phyloP scores from a whole-genome alignment of 2,113 vertebrate species.

The Perognathus longimembris region DNA sequence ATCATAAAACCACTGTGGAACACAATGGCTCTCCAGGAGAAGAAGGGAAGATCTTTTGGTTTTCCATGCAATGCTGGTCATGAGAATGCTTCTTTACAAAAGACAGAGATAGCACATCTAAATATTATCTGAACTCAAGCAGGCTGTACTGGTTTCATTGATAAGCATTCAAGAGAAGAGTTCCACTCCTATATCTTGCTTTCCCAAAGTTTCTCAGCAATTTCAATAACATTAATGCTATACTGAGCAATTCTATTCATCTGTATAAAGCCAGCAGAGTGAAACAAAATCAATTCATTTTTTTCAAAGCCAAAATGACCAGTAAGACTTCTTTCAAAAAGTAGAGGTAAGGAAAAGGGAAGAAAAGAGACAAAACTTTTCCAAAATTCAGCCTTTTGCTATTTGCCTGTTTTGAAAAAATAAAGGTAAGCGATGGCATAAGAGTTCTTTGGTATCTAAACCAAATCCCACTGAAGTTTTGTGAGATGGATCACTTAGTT shows the following conservation, averaged over 20 bases:
- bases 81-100: slow-evolving; percentile 12
- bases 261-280: slow-evolving; percentile 66
- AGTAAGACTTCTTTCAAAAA: slow-evolving; percentile 8
- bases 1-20: slow-evolving; percentile 53
- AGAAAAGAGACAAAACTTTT: slow-evolving; percentile 77
- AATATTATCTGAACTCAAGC: not conserved
- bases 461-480: slow-evolving; percentile 35
- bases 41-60: not conserved
- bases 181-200: slow-evolving; percentile 2
- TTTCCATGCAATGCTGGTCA: slow-evolving; percentile 36
- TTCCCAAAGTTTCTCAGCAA: slow-evolving; percentile 72
- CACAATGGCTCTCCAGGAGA: not conserved
- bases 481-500: slow-evolving; percentile 67
- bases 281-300: slow-evolving; percentile 22
- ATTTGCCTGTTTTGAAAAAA: slow-evolving; percentile 71
- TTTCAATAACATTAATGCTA: slow-evolving; percentile 66
- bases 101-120: not conserved
- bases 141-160: not conserved
- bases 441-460: slow-evolving; percentile 83
- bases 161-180: slow-evolving; percentile 44
- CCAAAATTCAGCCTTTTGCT: slow-evolving; percentile 64
- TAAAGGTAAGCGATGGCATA: slow-evolving; percentile 71
- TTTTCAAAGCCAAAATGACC: slow-evolving; percentile 72
- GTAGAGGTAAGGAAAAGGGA: not conserved
- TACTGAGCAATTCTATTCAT: slow-evolving; percentile 47